These are phyloP conservation scores for Bucorvus abyssinicus DNA, from an alignment of 2,797 vertebrate species.

Conservation along the genomic window DNA sequence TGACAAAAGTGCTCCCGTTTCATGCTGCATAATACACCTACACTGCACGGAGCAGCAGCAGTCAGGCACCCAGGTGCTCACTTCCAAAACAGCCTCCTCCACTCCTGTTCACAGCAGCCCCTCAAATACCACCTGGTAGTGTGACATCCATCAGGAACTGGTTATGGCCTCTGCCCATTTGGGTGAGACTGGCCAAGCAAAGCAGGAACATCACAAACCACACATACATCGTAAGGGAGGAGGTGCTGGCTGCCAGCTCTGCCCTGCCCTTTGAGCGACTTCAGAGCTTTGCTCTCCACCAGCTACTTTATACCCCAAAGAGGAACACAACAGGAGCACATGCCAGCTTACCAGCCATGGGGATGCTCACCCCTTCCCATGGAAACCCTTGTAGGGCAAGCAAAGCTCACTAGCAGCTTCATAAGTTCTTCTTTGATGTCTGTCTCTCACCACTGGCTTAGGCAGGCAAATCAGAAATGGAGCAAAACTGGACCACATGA, in stretches of 20 bases:
- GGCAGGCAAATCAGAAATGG: background rate
- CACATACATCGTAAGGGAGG: rapidly evolving
- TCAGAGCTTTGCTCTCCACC: background rate
- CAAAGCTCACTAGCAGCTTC: background rate
- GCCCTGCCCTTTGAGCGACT: background rate
- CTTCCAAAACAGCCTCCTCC: background rate
- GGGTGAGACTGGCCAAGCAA: background rate
- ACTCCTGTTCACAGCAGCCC: background rate
- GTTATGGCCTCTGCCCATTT: background rate
- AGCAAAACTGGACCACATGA: background rate
- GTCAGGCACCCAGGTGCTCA: background rate
- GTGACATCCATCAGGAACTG: background rate
- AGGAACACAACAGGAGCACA: background rate
- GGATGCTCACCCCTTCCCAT: background rate
- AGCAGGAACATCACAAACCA: background rate
- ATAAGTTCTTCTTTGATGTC: background rate
- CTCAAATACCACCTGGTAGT: background rate
- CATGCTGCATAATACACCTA: background rate
- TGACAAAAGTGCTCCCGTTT: background rate
- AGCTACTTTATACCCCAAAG: background rate
- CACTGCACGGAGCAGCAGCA: background rate
- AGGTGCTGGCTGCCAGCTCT: background rate
- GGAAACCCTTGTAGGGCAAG: background rate
- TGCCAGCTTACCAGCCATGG: background rate
- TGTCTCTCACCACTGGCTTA: background rate